Evolutionary conservation across 2,888 invertebrate genomes (phyloP).

Genomic region (Tortrix viridana): DNA sequence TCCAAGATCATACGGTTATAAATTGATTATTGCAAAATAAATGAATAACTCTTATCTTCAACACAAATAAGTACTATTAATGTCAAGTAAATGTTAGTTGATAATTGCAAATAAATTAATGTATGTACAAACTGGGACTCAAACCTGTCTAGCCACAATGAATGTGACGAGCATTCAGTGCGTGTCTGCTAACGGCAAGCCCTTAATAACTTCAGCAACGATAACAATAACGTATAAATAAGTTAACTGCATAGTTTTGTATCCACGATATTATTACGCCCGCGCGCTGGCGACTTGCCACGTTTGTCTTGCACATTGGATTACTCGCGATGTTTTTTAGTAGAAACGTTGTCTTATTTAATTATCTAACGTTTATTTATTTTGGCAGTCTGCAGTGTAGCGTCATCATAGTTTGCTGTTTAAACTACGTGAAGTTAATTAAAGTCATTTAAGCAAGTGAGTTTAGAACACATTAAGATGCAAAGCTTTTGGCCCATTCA

Average conservation of each 20-base stretch:
- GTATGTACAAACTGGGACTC: neutral
- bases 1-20: no score
- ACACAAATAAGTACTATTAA: no score
- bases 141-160: neutral
- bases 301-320: constrained; percentile 40
- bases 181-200: neutral
- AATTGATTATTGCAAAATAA: no score
- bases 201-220: neutral
- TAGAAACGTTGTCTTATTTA: constrained; percentile 43
- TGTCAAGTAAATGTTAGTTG: no score
- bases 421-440: neutral
- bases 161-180: constrained; percentile 1
- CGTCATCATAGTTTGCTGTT: neutral
- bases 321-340: constrained; percentile 44
- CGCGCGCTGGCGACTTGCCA: constrained; percentile 51
- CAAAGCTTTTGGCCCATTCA: no score
- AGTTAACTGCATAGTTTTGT: constrained; percentile 34
- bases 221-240: constrained; percentile 10
- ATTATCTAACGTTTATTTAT: constrained; percentile 31
- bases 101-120: neutral
- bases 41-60: no score
- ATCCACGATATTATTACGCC: constrained; percentile 41
- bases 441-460: neutral
- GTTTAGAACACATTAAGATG: neutral
- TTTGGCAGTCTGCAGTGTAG: constrained; percentile 6